phyloP scores from a whole-genome alignment of 2,888 invertebrate genomes.

The Neoitamus cyanurus region DNA sequence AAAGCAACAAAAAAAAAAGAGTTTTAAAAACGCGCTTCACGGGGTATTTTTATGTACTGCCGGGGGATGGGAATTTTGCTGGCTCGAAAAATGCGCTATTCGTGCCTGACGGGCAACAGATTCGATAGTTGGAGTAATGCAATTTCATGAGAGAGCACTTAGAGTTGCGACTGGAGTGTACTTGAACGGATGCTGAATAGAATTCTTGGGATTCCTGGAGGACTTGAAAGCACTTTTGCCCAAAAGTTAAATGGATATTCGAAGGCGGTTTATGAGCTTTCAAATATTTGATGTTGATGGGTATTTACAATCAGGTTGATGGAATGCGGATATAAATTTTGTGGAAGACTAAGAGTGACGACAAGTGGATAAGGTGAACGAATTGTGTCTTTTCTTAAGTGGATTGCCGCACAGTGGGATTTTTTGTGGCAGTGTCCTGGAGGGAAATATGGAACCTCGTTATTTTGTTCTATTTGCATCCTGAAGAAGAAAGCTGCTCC shows the following conservation, averaged over 20 bases:
- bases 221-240: conserved; percentile 21
- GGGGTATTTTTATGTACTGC: neutral
- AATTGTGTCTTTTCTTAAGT: neutral
- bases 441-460: neutral
- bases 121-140: conserved; percentile 34
- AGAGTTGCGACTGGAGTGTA: neutral
- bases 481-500: neutral
- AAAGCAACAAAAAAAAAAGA: neutral
- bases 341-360: neutral
- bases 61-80: neutral
- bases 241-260: neutral
- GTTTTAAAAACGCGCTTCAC: neutral
- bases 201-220: conserved; percentile 18
- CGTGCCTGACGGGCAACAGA: neutral
- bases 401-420: neutral
- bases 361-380: neutral
- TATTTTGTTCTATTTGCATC: neutral
- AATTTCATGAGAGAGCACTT: conserved; percentile 42
- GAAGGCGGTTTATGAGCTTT: conserved; percentile 16
- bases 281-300: conserved; percentile 34
- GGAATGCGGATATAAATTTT: neutral
- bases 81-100: neutral
- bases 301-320: neutral
- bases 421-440: neutral
- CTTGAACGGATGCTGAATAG: conserved; percentile 24